Conservation (phyloP, 2,888 invertebrate genomes). For the Trichogramma dendrolimi region DNA sequence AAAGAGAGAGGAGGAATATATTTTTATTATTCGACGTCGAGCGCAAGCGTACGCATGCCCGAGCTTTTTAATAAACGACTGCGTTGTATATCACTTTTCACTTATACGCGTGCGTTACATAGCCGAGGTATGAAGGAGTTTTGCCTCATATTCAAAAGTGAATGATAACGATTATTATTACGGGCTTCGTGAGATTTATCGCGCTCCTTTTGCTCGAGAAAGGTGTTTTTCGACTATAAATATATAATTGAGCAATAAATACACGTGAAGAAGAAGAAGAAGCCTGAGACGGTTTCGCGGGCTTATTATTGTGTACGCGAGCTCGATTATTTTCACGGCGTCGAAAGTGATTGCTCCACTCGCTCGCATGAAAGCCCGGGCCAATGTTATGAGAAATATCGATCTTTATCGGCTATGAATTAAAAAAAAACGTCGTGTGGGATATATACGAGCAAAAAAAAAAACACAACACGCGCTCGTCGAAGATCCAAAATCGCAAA, state of each 20-base stretch:
- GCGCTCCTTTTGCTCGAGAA: too few species aligned
- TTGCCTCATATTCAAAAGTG: constrained; percentile 21
- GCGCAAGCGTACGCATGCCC: neutral
- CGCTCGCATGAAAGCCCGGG: constrained; percentile 3
- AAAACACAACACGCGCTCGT: neutral
- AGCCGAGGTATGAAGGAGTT: neutral
- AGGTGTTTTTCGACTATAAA: too few species aligned
- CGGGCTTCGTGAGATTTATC: neutral
- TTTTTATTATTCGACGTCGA: constrained; percentile 26
- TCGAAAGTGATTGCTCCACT: constrained; percentile 4
- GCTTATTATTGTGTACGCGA: constrained; percentile 7
- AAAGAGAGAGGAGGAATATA: constrained; percentile 1
- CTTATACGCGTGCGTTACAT: neutral
- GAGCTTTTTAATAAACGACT: constrained; percentile 26
- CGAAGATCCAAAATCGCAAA: constrained; percentile 16
- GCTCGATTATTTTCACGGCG: neutral
- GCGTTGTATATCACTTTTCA: constrained; percentile 29
- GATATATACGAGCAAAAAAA: constrained; percentile 13
- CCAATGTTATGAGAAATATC: neutral
- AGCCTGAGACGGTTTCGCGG: too few species aligned
- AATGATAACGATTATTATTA: constrained; percentile 10
- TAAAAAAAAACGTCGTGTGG: constrained; percentile 6
- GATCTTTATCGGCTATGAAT: constrained; percentile 16
- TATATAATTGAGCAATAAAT: too few species aligned
- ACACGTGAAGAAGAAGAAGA: too few species aligned